These are phyloP conservation scores for Collichthys lucidus DNA, from an alignment of 2,113 vertebrate species.

Conservation along the genomic window DNA sequence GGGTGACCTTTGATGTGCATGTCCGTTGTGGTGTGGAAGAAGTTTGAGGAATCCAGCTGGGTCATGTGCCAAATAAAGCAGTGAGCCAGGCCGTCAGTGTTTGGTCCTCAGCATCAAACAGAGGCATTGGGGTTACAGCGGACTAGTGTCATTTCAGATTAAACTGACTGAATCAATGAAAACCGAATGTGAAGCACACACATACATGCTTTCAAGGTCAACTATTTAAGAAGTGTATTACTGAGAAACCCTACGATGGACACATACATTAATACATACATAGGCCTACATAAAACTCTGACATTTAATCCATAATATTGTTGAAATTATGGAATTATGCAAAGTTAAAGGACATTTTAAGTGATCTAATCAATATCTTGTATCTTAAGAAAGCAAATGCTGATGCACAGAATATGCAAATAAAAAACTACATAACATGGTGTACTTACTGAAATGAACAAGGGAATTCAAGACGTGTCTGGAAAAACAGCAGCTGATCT, in stretches of 20 bases:
- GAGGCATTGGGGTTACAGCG: slow-evolving; percentile 22
- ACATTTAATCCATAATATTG: too few relatives aligned
- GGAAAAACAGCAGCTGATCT: slow-evolving; percentile 16
- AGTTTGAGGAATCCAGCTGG: slow-evolving; percentile 22
- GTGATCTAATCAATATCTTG: background rate
- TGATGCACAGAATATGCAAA: background rate
- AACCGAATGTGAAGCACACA: background rate
- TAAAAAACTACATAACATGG: background rate
- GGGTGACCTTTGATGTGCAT: slow-evolving; percentile 13
- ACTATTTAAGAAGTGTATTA: background rate
- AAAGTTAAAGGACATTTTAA: too few relatives aligned
- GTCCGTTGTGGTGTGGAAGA: slow-evolving; percentile 28
- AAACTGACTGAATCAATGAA: slow-evolving; percentile 34
- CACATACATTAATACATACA: background rate
- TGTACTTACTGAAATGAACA: background rate
- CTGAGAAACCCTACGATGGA: background rate
- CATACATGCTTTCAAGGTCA: slow-evolving; percentile 5
- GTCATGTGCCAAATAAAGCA: slow-evolving; percentile 47
- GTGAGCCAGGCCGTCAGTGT: slow-evolving; percentile 23
- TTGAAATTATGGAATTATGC: background rate
- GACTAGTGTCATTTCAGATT: slow-evolving; percentile 41
- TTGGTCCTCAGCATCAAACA: slow-evolving; percentile 31
- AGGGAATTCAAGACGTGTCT: slow-evolving; percentile 5
- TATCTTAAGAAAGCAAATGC: background rate
- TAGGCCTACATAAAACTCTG: too few relatives aligned